These are phyloP conservation scores for Tupaia chinensis DNA, from an alignment of 2,113 vertebrate genomes.

Conservation along the genomic window DNA sequence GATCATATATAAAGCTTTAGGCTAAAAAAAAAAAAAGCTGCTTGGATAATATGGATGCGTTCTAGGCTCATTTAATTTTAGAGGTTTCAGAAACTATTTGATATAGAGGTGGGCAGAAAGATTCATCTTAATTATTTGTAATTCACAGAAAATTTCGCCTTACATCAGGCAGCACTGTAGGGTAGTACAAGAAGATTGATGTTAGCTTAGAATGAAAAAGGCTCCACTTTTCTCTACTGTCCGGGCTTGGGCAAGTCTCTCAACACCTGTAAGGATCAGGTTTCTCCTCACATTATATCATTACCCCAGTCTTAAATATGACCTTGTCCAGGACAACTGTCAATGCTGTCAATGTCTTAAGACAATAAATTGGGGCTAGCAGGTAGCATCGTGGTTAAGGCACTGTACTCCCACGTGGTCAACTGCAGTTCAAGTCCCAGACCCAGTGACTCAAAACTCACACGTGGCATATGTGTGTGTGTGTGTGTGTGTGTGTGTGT, in stretches of 20 bases:
- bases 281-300: rapidly evolving
- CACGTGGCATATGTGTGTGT: no score
- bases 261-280: not conserved
- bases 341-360: not conserved
- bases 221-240: not conserved
- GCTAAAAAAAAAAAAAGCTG: constrained; percentile 1
- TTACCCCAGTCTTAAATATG: not conserved
- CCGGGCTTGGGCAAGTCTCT: not conserved
- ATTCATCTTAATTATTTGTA: not conserved
- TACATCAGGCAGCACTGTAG: rapidly evolving
- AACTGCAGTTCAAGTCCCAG: no score
- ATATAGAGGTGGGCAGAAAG: not conserved
- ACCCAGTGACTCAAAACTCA: no score
- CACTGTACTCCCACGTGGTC: no score
- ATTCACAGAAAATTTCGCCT: not conserved
- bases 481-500: no score
- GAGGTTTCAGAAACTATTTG: not conserved
- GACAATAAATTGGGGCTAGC: no score
- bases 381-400: no score
- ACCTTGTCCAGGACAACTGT: not conserved
- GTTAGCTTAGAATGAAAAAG: not conserved
- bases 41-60: not conserved
- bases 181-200: no score
- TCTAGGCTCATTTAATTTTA: not conserved
- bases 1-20: not conserved